These are phyloP conservation scores for Ceyx cyanopectus DNA, from an alignment of 2,113 vertebrate species.

Conservation along the genomic window DNA sequence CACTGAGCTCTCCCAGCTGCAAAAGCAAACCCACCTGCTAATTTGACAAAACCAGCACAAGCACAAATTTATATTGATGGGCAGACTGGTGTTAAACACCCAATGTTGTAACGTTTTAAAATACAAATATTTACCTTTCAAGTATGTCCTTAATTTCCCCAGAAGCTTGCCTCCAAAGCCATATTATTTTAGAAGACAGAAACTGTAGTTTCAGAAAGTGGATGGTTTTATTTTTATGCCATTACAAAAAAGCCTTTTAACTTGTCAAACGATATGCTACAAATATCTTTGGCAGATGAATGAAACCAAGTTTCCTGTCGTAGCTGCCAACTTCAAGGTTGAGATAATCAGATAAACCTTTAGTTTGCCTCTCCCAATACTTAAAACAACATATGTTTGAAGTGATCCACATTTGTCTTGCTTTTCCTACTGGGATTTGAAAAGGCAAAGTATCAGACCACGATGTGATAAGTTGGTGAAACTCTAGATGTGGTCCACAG, in stretches of 20 bases:
- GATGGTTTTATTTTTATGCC: constrained; percentile 62
- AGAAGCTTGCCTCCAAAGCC: background rate
- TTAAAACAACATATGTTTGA: constrained; percentile 39
- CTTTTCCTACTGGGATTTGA: constrained; percentile 37
- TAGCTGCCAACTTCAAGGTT: constrained; percentile 65
- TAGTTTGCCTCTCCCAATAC: constrained; percentile 37
- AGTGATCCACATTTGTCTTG: background rate
- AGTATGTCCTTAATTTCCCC: background rate
- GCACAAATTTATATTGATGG: background rate
- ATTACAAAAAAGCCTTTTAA: constrained; percentile 60
- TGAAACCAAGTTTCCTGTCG: constrained; percentile 58
- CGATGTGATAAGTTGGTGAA: background rate
- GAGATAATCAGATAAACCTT: constrained; percentile 65
- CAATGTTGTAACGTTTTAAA: constrained; percentile 14
- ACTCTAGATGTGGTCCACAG: background rate
- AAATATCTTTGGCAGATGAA: constrained; percentile 59
- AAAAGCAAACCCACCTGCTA: background rate
- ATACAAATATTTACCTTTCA: constrained; percentile 25
- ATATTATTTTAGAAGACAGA: background rate
- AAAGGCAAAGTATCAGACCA: background rate
- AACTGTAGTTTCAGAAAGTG: constrained; percentile 17
- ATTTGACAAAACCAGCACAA: background rate
- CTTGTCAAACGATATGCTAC: constrained; percentile 37
- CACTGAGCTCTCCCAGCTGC: background rate
- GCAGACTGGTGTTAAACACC: background rate